Conservation (phyloP, 23 tunicate species). For the Oikopleura vanhoeffeni region DNA sequence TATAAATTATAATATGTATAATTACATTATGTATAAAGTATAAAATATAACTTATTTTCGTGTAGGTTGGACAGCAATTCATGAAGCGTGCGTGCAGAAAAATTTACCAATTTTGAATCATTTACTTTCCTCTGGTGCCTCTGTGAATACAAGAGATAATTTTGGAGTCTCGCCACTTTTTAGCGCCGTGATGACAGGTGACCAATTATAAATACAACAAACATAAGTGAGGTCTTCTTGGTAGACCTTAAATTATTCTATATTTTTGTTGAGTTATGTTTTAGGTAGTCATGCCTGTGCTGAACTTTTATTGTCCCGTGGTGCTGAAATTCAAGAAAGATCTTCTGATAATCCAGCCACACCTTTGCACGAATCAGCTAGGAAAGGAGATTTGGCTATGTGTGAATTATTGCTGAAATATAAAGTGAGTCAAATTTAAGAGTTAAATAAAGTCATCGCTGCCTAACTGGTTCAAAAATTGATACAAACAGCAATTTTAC, state of each 20-base stretch:
- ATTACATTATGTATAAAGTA: too few species aligned
- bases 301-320: background rate
- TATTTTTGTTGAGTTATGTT: too few species aligned
- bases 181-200: background rate
- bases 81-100: background rate
- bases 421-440: background rate
- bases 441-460: too few species aligned
- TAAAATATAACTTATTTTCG: too few species aligned
- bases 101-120: background rate
- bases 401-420: background rate
- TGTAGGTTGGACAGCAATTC: slow-evolving; percentile 6
- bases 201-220: too few species aligned
- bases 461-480: too few species aligned
- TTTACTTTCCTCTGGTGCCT: background rate
- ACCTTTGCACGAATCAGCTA: background rate
- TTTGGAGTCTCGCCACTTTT: background rate
- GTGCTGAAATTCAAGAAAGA: background rate
- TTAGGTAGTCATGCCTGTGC: background rate
- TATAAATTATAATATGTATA: too few species aligned
- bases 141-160: background rate
- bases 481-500: too few species aligned
- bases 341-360: background rate
- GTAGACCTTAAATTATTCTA: too few species aligned
- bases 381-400: background rate
- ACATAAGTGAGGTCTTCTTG: too few species aligned